Conservation (phyloP, 2,888 invertebrate genomes). For the Apodemia mormo region DNA sequence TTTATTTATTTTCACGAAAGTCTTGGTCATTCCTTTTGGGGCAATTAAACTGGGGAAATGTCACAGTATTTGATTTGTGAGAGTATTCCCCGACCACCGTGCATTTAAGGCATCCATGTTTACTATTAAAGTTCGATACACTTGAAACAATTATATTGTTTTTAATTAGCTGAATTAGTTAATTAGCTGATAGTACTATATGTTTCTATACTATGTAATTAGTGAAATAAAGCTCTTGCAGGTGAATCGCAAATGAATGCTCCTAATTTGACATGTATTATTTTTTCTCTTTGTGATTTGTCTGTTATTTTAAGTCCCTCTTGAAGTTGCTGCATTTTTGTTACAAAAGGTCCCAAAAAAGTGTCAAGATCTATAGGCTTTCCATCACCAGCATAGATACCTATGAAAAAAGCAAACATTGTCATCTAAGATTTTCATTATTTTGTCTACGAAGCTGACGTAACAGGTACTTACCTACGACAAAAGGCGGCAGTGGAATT, state of each 20-base stretch:
- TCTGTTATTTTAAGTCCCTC: too few species aligned
- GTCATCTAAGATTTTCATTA: too few species aligned
- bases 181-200: conserved; percentile 18
- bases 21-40: conserved; percentile 30
- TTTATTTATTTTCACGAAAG: conserved; percentile 28
- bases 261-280: conserved; percentile 28
- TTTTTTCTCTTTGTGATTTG: background rate
- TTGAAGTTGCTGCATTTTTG: conserved; percentile 26
- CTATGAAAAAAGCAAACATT: background rate
- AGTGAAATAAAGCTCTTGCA: conserved; percentile 26
- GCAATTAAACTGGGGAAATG: conserved; percentile 20
- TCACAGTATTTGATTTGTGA: conserved; percentile 37
- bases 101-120: conserved; percentile 36
- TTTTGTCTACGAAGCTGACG: too few species aligned
- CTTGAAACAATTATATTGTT: conserved; percentile 4
- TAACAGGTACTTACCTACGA: too few species aligned
- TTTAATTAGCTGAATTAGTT: conserved; percentile 18
- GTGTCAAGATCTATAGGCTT: conserved; percentile 22
- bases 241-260: conserved; percentile 19
- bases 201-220: conserved; percentile 17
- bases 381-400: conserved; percentile 22
- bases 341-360: conserved; percentile 26
- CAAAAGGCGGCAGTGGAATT: conserved; percentile 2
- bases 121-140: conserved; percentile 32
- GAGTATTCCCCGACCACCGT: conserved; percentile 39